Conservation (phyloP, 2,888 invertebrate species). For the Megalurothrips usitatus region DNA sequence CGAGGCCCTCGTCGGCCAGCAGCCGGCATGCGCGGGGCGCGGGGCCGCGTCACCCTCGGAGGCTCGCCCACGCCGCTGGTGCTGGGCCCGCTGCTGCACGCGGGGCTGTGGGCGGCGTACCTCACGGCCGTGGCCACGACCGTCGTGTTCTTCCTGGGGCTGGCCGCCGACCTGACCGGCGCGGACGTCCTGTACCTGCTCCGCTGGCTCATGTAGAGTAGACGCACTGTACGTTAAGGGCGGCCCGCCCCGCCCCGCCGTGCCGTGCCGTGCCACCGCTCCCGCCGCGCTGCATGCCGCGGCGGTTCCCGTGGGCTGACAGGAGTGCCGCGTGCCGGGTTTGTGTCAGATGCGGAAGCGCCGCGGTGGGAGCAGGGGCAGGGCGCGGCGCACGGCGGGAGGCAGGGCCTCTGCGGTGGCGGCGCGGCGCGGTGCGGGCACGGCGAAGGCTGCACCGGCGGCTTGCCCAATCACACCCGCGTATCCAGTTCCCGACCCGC, state of each 20-base stretch:
- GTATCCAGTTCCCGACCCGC: no score
- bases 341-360: no score
- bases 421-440: no score
- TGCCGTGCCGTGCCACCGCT: no score
- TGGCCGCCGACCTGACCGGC: background rate
- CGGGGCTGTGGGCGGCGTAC: background rate
- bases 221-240: no score
- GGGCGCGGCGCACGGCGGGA: background rate
- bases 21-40: background rate
- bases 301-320: no score
- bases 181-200: background rate
- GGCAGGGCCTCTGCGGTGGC: no score
- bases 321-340: no score
- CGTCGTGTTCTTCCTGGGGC: background rate
- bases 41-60: background rate
- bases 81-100: background rate
- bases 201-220: constrained; percentile 1
- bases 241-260: no score
- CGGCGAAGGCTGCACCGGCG: no score
- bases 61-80: background rate
- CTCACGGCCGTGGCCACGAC: background rate
- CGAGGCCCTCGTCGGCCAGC: background rate
- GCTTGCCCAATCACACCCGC: no score
- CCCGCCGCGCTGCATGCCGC: no score
- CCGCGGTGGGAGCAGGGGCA: background rate